These are phyloP conservation scores for Drosophila nigricruria DNA, from an alignment of 2,888 invertebrate species.

Conservation along the genomic window DNA sequence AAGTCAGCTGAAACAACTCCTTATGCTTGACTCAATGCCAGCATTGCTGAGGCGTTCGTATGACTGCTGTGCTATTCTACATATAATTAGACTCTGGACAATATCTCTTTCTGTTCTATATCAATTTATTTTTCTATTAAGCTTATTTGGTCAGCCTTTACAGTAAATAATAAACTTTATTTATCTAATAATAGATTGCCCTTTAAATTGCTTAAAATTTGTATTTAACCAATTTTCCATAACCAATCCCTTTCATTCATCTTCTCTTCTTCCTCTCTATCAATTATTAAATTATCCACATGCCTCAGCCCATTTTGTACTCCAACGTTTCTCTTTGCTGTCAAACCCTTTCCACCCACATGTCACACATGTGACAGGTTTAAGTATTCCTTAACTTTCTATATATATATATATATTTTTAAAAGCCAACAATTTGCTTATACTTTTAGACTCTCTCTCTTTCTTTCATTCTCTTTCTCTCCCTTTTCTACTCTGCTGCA, in stretches of 20 bases:
- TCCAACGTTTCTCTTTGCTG: neutral
- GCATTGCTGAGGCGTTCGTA: neutral
- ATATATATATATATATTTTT: conserved; percentile 29
- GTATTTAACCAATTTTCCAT: no score
- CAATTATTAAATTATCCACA: conserved; percentile 24
- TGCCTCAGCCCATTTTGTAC: neutral
- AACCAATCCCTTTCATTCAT: neutral
- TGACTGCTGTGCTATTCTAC: no score
- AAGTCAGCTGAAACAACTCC: neutral
- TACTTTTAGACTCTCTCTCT: neutral
- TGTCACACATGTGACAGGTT: conserved; percentile 15
- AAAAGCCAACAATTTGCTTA: conserved; percentile 44
- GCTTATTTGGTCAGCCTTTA: no score
- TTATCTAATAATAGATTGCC: no score
- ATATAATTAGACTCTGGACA: no score
- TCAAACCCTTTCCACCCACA: conserved; percentile 2
- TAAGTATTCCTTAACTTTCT: conserved; percentile 24
- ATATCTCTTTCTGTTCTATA: neutral
- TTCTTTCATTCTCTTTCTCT: neutral
- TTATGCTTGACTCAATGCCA: neutral
- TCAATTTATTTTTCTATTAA: neutral
- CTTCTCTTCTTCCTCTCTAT: neutral
- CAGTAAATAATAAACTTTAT: no score
- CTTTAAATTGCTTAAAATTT: no score
- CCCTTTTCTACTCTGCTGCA: neutral